Base-by-base conservation (phyloP, 2,797 vertebrate species). In the Pseudopleuronectes americanus region DNA sequence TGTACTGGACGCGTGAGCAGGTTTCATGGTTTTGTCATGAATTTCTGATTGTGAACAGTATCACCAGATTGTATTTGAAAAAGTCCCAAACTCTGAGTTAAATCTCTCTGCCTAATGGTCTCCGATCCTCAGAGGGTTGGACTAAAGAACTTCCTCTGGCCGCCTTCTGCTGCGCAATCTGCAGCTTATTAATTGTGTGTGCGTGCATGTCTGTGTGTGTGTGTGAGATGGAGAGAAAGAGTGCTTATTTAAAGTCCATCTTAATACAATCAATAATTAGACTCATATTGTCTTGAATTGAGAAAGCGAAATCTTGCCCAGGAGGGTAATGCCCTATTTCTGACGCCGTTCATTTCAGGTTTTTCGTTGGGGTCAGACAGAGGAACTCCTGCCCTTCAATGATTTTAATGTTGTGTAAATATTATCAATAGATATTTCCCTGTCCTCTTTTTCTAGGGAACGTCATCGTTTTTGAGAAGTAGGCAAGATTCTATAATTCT, bases 91-190 rank as follows among this genome's bases (percentile, higher is more conserved):
- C 65, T 61, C 58, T 68, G 77, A 33, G 8, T 75, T 85, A 79
- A 74, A 72, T 84, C 72, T 74, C 74, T 75, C 68, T 77, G 68
- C 64, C 72, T 85, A 84, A 89, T 89, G 79, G 81, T 64, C 72
- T 84, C 49, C 45, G 12, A 56, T 84, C 80, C 81, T 72, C 65
- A 0, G 74, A 79, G 3, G 76, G 72, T 53, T 69, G 71, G 78
- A 84, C 84, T 79, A 81, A 77, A 82, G 57, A 51, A 66, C 58
- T 75, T 77, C 77, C 71, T 71, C 71, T 38, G 65, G 23, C 48
- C 55, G 55, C 80, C 58, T 47, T 76, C 70, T 41, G 62, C 73
- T 69, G 22, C 62, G 59, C 56, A 74, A 61, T 71, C 62, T 76
- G 51, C 10, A 33, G 61, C 78, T 68, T 81, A 4, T 80, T 72